Percentiles rank a stretch among this genome's conserved stretches.
These are phyloP conservation scores for Lucinisca nassula DNA, from an alignment of 2,888 invertebrate genomes.

Conservation along the genomic window DNA sequence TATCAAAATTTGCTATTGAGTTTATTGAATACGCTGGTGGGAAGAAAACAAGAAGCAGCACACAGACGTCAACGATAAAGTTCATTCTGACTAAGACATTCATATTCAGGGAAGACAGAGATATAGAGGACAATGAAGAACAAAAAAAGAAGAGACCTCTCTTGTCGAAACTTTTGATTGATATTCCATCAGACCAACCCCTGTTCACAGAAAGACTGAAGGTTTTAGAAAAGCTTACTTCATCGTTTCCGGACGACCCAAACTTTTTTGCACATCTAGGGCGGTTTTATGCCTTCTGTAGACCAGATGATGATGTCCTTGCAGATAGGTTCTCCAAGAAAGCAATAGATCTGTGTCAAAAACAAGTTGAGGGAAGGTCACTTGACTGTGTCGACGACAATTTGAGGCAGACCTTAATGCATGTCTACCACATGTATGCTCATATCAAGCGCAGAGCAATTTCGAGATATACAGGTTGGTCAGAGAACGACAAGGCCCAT, in stretches of 20 bases:
- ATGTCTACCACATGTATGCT: slow-evolving; percentile 77
- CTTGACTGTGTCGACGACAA: slow-evolving; percentile 53
- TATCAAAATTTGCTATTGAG: slow-evolving; percentile 56
- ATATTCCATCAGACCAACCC: slow-evolving; percentile 63
- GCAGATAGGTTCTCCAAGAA: slow-evolving; percentile 59
- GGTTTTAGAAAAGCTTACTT: slow-evolving; percentile 59
- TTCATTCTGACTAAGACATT: slow-evolving; percentile 70
- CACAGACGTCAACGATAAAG: slow-evolving; percentile 38
- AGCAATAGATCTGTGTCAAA: slow-evolving; percentile 61
- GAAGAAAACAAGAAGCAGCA: slow-evolving; percentile 50
- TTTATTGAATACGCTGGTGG: slow-evolving; percentile 66
- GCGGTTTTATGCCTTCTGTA: slow-evolving; percentile 64
- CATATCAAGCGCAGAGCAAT: slow-evolving; percentile 64
- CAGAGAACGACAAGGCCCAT: slow-evolving; percentile 42
- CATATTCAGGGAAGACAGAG: slow-evolving; percentile 70
- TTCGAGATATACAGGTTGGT: slow-evolving; percentile 49
- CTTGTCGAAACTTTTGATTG: slow-evolving; percentile 67
- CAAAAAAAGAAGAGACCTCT: slow-evolving; percentile 42
- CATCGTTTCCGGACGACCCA: slow-evolving; percentile 67
- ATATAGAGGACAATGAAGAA: slow-evolving; percentile 62
- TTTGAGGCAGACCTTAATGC: slow-evolving; percentile 63
- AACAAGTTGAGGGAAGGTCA: slow-evolving; percentile 26
- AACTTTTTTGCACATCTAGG: slow-evolving; percentile 69
- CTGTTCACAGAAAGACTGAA: slow-evolving; percentile 69
- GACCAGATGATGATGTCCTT: slow-evolving; percentile 58